Percentiles rank a stretch among this genome's conserved stretches.
Conservation (phyloP, 1,140 invertebrate species). For the Drosophila saltans region DNA sequence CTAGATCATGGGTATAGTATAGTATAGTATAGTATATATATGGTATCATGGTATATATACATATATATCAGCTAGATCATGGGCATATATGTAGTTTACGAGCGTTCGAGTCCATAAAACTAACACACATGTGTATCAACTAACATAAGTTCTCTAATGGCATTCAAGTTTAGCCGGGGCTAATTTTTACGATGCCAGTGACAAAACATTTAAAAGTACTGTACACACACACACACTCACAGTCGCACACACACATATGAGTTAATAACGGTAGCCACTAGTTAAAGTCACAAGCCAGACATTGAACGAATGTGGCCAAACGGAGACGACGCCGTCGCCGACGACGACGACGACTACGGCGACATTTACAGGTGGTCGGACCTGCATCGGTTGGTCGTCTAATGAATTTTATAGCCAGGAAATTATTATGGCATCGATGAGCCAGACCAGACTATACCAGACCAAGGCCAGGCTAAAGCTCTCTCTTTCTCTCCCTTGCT, state of each 20-base stretch:
- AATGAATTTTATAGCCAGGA: slow-evolving; percentile 82
- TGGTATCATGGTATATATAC: background rate
- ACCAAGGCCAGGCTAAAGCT: background rate
- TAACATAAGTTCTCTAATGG: slow-evolving; percentile 3
- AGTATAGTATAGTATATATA: too few species aligned
- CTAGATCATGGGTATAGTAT: background rate
- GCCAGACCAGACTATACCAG: slow-evolving; percentile 19
- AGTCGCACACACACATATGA: background rate
- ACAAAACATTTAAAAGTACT: slow-evolving; percentile 14
- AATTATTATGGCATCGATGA: slow-evolving; percentile 79
- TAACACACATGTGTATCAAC: background rate
- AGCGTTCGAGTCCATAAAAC: background rate
- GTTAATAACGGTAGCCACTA: slow-evolving; percentile 16
- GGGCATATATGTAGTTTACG: background rate
- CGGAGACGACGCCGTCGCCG: too few species aligned
- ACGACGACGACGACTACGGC: slow-evolving; percentile 8
- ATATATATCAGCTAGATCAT: background rate
- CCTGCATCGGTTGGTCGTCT: slow-evolving; percentile 57
- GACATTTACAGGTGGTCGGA: slow-evolving; percentile 68
- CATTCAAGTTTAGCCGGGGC: background rate
- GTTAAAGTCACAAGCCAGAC: slow-evolving; percentile 20
- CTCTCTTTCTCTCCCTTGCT: background rate
- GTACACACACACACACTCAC: background rate
- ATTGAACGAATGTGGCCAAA: slow-evolving; percentile 22
- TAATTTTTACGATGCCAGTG: background rate